Evolutionary conservation across 2,797 vertebrate genomes (phyloP).

Genomic region (Sparidentex hasta): DNA sequence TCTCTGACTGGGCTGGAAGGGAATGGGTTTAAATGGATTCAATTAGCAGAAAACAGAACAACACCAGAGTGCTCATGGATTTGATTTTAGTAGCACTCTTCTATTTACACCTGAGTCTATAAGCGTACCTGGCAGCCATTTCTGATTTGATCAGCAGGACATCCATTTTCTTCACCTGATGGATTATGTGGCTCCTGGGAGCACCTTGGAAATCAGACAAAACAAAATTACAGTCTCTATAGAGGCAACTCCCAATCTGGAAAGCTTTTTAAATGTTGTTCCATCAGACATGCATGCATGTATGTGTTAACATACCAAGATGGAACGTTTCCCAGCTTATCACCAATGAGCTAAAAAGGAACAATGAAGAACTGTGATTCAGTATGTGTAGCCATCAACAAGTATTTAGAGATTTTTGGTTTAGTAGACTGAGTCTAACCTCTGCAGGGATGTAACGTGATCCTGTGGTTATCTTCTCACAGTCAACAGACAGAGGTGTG

Average conservation of each 20-base stretch:
- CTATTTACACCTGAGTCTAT: not conserved
- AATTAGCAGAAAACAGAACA: not conserved
- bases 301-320: constrained; percentile 44
- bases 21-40: not conserved
- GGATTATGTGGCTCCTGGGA: not conserved
- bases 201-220: constrained; percentile 21
- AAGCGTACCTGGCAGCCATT: constrained; percentile 34
- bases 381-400: not conserved
- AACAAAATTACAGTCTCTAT: not conserved
- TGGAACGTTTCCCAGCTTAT: constrained; percentile 6
- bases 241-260: not conserved
- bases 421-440: constrained; percentile 44
- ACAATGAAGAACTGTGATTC: not conserved
- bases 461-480: constrained; percentile 23
- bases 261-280: not conserved
- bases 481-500: constrained; percentile 73
- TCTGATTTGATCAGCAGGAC: not conserved
- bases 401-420: not conserved
- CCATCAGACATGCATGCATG: not conserved
- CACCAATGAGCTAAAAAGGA: constrained; percentile 40
- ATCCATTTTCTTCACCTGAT: not conserved
- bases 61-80: not conserved
- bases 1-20: constrained; percentile 17
- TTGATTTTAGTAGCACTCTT: not conserved
- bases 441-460: constrained; percentile 62